Percentiles rank a stretch among this genome's conserved stretches.
Evolutionary conservation across 2,797 vertebrate species (phyloP).

Genomic region (Hoplostethus mediterraneus): DNA sequence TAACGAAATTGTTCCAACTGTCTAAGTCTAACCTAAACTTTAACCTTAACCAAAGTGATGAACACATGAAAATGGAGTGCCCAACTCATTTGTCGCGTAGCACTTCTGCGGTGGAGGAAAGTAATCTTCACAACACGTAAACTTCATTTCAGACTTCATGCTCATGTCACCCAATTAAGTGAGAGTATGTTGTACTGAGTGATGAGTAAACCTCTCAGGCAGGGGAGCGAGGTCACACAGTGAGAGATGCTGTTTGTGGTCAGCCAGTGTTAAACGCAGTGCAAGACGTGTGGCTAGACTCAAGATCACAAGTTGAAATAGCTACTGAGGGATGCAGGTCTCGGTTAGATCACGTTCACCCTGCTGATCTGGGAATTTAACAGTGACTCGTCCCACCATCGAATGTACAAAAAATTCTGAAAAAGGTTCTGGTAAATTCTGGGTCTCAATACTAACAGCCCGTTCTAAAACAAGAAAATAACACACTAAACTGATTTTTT

Average conservation of each 20-base stretch:
- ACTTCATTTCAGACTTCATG: background rate
- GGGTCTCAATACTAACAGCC: too few relatives aligned
- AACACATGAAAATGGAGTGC: background rate
- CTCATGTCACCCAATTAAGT: conserved; percentile 31
- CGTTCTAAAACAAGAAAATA: too few relatives aligned
- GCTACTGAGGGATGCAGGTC: too few relatives aligned
- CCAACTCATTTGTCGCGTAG: background rate
- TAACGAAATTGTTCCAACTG: background rate
- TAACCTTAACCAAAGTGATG: background rate
- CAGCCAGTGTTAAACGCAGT: conserved; percentile 73
- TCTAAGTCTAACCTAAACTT: too few relatives aligned
- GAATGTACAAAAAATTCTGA: too few relatives aligned
- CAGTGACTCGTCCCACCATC: background rate
- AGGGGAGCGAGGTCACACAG: conserved; percentile 9
- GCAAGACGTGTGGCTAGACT: conserved; percentile 45
- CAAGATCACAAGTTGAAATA: background rate
- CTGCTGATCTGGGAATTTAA: too few relatives aligned
- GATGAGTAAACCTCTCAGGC: conserved; percentile 29
- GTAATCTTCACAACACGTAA: background rate
- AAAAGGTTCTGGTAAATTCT: too few relatives aligned
- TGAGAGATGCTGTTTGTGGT: conserved; percentile 65
- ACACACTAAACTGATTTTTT: too few relatives aligned
- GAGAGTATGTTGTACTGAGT: background rate
- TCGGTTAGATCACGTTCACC: too few relatives aligned
- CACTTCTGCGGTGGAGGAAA: conserved; percentile 8